These are phyloP conservation scores for Notodonta ziczac DNA, from an alignment of 2,888 invertebrate genomes.

Conservation along the genomic window DNA sequence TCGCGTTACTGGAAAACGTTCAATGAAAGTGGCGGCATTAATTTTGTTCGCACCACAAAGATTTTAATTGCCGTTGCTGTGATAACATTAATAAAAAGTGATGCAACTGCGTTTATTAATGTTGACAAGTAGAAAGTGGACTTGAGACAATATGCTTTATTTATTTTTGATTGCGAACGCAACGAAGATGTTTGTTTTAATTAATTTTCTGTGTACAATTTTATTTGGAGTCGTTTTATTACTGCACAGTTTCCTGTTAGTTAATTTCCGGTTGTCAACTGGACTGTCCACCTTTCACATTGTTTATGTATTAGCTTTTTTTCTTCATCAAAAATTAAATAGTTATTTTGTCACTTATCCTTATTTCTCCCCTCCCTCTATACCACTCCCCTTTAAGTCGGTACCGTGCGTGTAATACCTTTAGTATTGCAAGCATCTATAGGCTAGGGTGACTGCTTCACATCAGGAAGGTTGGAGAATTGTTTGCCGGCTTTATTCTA, in stretches of 20 bases:
- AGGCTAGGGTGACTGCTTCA: too few species aligned
- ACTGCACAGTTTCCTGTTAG: neutral
- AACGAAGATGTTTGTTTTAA: slow-evolving; percentile 2
- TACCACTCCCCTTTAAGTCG: too few species aligned
- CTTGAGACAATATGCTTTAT: slow-evolving; percentile 19
- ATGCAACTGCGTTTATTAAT: slow-evolving; percentile 59
- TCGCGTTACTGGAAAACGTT: slow-evolving; percentile 31
- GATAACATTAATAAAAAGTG: slow-evolving; percentile 66
- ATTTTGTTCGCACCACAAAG: slow-evolving; percentile 62
- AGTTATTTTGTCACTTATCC: too few species aligned
- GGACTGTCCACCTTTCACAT: neutral
- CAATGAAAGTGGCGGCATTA: slow-evolving; percentile 58
- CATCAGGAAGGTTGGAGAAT: too few species aligned
- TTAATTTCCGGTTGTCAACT: slow-evolving; percentile 8
- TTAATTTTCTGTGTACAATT: neutral
- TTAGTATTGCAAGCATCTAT: too few species aligned
- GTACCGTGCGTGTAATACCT: too few species aligned
- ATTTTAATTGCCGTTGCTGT: slow-evolving; percentile 63
- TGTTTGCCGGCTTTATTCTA: too few species aligned
- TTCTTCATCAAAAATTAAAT: too few species aligned
- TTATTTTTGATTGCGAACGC: slow-evolving; percentile 11
- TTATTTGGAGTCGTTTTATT: neutral
- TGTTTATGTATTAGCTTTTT: neutral
- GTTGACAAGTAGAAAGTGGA: slow-evolving; percentile 55
- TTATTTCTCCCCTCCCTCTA: too few species aligned